phyloP scores from a whole-genome alignment of 2,888 invertebrate species.

The Rhorus exstirpatorius region DNA sequence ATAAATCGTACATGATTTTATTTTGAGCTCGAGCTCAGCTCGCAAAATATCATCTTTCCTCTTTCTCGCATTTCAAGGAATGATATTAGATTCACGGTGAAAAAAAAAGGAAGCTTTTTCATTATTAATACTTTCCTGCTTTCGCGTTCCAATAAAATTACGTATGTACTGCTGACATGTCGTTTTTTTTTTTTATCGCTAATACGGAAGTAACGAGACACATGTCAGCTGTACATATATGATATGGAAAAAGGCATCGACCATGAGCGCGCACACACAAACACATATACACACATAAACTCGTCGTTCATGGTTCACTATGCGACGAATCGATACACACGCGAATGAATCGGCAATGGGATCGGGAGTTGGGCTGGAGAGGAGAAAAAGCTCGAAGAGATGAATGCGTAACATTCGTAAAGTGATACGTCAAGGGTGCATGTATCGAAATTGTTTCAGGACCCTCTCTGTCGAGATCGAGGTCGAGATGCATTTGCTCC shows the following conservation, averaged over 20 bases:
- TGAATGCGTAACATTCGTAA: conserved; percentile 54
- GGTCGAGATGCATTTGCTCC: neutral
- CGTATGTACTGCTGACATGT: neutral
- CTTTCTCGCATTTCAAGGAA: neutral
- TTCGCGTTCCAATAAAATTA: neutral
- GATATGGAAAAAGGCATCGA: conserved; percentile 6
- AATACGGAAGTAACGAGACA: conserved; percentile 16
- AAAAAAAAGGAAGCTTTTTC: neutral
- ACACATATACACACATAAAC: neutral
- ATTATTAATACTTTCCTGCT: conserved; percentile 8
- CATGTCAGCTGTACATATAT: neutral
- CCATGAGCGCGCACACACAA: neutral
- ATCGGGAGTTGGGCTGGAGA: conserved; percentile 41
- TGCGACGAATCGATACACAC: conserved; percentile 52
- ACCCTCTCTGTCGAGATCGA: conserved; percentile 14
- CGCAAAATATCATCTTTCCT: conserved; percentile 5
- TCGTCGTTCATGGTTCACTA: conserved; percentile 11
- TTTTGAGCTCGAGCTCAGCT: neutral
- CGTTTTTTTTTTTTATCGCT: conserved; percentile 10
- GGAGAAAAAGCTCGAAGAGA: conserved; percentile 34
- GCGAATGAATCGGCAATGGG: conserved; percentile 46
- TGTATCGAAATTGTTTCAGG: no score
- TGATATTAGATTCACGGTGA: neutral
- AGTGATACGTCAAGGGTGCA: conserved; percentile 27
- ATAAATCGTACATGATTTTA: conserved; percentile 10